Conservation (phyloP, 2,888 invertebrate species). For the Microplitis manilae region DNA sequence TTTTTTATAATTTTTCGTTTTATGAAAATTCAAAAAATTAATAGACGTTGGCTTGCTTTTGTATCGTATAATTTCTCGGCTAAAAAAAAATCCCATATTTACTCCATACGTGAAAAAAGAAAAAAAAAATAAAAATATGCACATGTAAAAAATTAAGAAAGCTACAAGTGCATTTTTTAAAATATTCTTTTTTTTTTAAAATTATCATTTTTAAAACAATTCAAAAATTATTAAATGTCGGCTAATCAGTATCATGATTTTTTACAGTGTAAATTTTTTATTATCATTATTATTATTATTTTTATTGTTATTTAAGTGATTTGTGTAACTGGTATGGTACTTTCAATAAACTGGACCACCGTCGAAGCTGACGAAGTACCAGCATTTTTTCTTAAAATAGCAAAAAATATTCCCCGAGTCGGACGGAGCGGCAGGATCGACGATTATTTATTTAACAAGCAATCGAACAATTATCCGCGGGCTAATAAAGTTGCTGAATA, state of each 20-base stretch:
- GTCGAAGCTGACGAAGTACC: constrained; percentile 61
- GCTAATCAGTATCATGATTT: too few species aligned
- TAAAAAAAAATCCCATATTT: too few species aligned
- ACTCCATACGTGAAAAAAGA: too few species aligned
- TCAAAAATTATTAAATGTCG: too few species aligned
- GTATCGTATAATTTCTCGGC: too few species aligned
- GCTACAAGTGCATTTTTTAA: too few species aligned
- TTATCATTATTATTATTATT: neutral
- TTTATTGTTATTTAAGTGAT: constrained; percentile 39
- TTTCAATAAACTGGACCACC: constrained; percentile 38
- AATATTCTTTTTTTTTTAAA: too few species aligned
- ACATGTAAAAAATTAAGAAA: too few species aligned
- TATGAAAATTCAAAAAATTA: neutral
- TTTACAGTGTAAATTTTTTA: neutral
- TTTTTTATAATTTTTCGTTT: neutral
- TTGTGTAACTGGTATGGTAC: constrained; percentile 42
- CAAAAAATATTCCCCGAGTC: constrained; percentile 63
- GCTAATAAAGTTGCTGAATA: constrained; percentile 52
- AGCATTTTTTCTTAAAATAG: constrained; percentile 66
- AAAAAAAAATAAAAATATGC: too few species aligned
- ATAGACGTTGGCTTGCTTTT: too few species aligned
- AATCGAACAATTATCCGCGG: constrained; percentile 58
- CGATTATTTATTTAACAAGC: constrained; percentile 56
- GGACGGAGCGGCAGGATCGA: constrained; percentile 62
- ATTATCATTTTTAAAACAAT: too few species aligned